Evolutionary conservation across 23 tunicate genomes (phyloP), one percentile per base, ranked within the genome.

Genomic region (Ciona savignyi): DNA sequence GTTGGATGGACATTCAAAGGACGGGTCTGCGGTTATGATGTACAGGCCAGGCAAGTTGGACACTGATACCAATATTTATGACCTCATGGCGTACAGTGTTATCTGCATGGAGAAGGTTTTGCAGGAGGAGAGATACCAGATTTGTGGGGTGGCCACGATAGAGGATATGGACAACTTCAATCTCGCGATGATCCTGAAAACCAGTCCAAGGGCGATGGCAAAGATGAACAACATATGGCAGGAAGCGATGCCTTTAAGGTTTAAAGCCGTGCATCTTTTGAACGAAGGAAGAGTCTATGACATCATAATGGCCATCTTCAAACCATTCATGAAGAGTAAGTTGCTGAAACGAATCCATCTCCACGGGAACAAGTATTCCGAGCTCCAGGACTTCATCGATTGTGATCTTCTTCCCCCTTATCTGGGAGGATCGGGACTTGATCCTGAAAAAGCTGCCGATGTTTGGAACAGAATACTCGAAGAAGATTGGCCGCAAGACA

Each of bases 401-500:
- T 30, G 29, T 2, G 22, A 48, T 24, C 77, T 30, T 1, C 73
- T 81, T 0, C 86, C 86, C 9, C 27, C 63, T 9, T 81, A 35
- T 33, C 68, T 81, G 21, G 80, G 74, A 6, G 86, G 86, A 24
- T 65, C 79, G 0, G 86, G 79, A 0, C 72, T 34, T 1, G 80
- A 65, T 34, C 35, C 67, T 3, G 31, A 26, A 2, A 73, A 42
- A 42, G 56, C 56, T 42, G 9, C 56, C 9, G 56, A 9, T 9
- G 15, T 42, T 42, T 42, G 56, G 56, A 42, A 42, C 56, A 42
- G 15, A 15, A 42, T 6, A 42, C 9, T 42, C 11, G 56, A 42
- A 42, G 56, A 42, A 6, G 85, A 65, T 3, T 81, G 78, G 78
- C 70, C 78, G 29, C 71, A 81, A 35, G 85, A 81, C 42, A 81